Evolutionary conservation across 2,797 vertebrate genomes (phyloP).

Genomic region (Sebastes minor): DNA sequence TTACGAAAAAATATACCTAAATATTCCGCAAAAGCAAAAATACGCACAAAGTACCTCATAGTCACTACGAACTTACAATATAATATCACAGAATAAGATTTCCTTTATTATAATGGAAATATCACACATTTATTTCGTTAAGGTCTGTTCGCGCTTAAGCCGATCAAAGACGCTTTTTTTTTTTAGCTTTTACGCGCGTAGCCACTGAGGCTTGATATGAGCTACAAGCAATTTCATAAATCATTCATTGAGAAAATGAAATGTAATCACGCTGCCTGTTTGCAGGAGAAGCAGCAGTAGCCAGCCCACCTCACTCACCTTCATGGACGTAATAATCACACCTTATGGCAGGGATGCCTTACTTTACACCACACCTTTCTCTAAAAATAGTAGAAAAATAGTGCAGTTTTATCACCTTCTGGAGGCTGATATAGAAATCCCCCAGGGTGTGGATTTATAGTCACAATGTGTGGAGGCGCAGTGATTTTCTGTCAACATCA

Average conservation of each 20-base stretch:
- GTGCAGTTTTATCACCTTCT: neutral
- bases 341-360: neutral
- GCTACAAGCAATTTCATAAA: constrained; percentile 34
- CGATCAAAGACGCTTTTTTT: neutral
- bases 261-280: constrained; percentile 6
- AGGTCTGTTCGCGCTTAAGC: neutral
- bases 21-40: neutral
- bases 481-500: neutral
- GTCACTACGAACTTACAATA: fast-evolving
- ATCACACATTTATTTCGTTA: neutral
- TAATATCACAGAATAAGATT: neutral
- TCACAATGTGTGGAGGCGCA: neutral
- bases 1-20: neutral
- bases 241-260: constrained; percentile 39
- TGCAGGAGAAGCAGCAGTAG: neutral
- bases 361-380: constrained; percentile 15
- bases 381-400: neutral
- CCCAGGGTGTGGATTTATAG: neutral
- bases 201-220: constrained; percentile 6
- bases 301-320: constrained; percentile 24
- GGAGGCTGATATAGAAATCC: neutral
- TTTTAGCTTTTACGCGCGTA: constrained; percentile 1
- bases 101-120: neutral
- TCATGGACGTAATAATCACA: constrained; percentile 34
- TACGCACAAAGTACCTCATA: neutral